Evolutionary conservation across 2,888 invertebrate species (phyloP).

Genomic region (Creontiades dilutus): DNA sequence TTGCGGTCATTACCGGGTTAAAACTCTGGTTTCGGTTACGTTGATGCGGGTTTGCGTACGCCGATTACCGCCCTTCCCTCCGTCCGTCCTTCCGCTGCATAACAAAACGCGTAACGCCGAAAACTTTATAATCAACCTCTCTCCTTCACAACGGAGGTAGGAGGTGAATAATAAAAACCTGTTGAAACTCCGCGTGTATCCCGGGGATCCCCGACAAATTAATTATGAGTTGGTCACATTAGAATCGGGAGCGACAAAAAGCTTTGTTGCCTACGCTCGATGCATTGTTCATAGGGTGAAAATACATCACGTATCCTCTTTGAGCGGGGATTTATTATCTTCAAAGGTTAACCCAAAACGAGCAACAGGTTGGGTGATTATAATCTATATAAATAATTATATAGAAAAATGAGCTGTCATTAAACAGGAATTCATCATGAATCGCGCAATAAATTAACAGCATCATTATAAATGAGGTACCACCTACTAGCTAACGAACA

Average conservation of each 20-base stretch:
- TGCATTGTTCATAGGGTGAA: background rate
- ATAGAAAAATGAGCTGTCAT: no score
- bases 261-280: no score
- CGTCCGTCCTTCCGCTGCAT: background rate
- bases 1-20: constrained; percentile 30
- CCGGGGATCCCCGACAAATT: background rate
- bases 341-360: no score
- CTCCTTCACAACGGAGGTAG: background rate
- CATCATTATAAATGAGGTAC: no score
- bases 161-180: constrained; percentile 9
- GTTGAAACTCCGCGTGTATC: constrained; percentile 1
- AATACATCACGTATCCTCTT: no score
- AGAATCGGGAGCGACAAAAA: no score
- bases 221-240: background rate
- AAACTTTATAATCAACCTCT: background rate
- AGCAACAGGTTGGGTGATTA: no score
- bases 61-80: background rate
- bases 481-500: no score
- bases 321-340: no score
- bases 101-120: background rate
- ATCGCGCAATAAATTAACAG: no score
- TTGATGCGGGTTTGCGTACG: background rate
- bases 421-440: no score
- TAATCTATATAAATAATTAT: no score
- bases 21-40: constrained; percentile 7